Conservation (phyloP, 2,888 invertebrate genomes). For the Andricus quercusramuli region DNA sequence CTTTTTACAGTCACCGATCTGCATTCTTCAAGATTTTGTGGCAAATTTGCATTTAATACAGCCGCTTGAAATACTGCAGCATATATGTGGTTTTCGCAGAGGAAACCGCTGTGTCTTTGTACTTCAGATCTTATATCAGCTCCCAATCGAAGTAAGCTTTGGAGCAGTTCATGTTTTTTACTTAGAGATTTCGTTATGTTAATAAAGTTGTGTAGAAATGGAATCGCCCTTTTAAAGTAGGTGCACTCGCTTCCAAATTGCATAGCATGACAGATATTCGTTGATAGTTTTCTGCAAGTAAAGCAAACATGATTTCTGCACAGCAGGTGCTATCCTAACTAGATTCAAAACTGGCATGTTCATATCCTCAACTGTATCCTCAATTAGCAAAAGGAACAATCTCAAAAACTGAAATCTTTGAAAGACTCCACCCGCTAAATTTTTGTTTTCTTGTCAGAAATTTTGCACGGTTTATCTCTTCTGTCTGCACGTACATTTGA, state of each 20-base stretch:
- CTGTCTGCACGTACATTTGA: background rate
- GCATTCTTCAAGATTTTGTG: slow-evolving; percentile 40
- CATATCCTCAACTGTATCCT: slow-evolving; percentile 48
- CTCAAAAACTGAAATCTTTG: slow-evolving; percentile 9
- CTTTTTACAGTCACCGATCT: slow-evolving; percentile 46
- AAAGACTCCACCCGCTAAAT: background rate
- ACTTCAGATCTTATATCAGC: slow-evolving; percentile 4
- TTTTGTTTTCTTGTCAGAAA: background rate
- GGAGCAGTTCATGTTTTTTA: slow-evolving; percentile 48
- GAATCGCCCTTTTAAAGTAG: slow-evolving; percentile 59
- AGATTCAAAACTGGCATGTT: slow-evolving; percentile 52
- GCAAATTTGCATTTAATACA: background rate
- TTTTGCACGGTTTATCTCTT: slow-evolving; percentile 5
- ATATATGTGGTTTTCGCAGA: background rate
- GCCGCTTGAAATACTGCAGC: background rate
- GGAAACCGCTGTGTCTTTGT: background rate
- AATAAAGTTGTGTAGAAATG: slow-evolving; percentile 51
- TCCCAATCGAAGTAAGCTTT: slow-evolving; percentile 36
- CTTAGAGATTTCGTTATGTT: slow-evolving; percentile 48
- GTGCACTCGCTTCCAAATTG: slow-evolving; percentile 63
- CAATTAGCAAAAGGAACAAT: slow-evolving; percentile 21
- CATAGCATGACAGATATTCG: slow-evolving; percentile 52
- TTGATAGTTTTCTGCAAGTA: slow-evolving; percentile 50
- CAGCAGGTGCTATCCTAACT: slow-evolving; percentile 54
- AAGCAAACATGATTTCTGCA: slow-evolving; percentile 51